Base-by-base conservation (phyloP, 2,113 vertebrate species). In the Sialia sialis region DNA sequence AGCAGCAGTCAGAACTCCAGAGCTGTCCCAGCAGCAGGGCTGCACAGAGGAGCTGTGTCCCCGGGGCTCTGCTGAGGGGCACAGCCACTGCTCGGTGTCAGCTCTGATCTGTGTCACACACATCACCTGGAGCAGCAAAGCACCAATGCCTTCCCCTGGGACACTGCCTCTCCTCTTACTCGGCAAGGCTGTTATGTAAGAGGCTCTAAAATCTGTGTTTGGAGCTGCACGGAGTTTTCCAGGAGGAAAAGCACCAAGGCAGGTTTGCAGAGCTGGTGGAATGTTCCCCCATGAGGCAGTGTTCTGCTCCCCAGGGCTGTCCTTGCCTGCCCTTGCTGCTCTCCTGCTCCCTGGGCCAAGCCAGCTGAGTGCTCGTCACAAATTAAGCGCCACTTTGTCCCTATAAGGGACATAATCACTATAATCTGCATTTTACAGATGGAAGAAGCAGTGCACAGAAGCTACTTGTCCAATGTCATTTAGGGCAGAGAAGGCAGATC, bases 1-100 rank as follows among this genome's bases (percentile, higher is more conserved):
- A 56, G 9, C 51, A 56, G 5, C 22, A 18, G 0, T 11, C 3
- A 14, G 34, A 69, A 14, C 20, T 52, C 34, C 67, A 70, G 48
- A 16, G 4, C 34, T 46, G 5, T 13, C 39, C 23, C 54, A 21
- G 74, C 73, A 38, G 72, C 0, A 1, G 18, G n/a, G 7, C 9
- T 0, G 4, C 68, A 11, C 7, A 0, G 4, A 64, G 25, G 54
- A n/a, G 49, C 59, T 0, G 18, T 48, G 67, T 46, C 49, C 67
- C 2, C 0, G 5, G 70, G 32, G 3, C 10, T 3, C 8, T 38
- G 81, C 77, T 0, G 0, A 19, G 58, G 36, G 8, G 9, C 3
- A 0, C 68, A 20, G 84, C 20, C 26, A 1, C 59, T 0, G 10
- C 62, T 55, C 26, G 1, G 3, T 0, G 13, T 75, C 87, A 2